These are phyloP conservation scores for Melieria crassipennis DNA, from an alignment of 2,888 invertebrate species.

Conservation along the genomic window DNA sequence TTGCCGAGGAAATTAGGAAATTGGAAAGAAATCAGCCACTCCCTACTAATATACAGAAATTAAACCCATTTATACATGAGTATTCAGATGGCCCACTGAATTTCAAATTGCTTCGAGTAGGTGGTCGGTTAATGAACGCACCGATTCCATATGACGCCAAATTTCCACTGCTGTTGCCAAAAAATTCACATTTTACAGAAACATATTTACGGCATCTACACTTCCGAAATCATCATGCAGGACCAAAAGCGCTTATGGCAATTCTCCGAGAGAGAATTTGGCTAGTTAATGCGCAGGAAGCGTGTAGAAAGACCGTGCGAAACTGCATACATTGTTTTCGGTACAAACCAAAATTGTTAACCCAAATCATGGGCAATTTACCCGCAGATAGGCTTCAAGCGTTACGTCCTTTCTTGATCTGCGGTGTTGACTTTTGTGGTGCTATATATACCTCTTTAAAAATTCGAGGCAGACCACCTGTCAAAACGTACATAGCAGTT, in stretches of 20 bases:
- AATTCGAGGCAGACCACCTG: constrained; percentile 21
- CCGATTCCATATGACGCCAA: constrained; percentile 17
- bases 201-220: constrained; percentile 3
- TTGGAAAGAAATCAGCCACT: background rate
- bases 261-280: constrained; percentile 20
- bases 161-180: constrained; percentile 20
- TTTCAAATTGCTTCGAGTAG: constrained; percentile 14
- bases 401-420: constrained; percentile 18
- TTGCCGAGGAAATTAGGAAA: background rate
- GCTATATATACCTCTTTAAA: constrained; percentile 17
- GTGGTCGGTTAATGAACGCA: constrained; percentile 19
- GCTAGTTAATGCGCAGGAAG: constrained; percentile 22
- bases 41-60: too few species aligned
- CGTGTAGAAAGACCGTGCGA: constrained; percentile 25
- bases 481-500: constrained; percentile 24
- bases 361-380: constrained; percentile 32
- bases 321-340: constrained; percentile 28
- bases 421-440: constrained; percentile 28
- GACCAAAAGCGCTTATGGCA: constrained; percentile 23
- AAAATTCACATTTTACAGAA: background rate
- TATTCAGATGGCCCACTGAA: too few species aligned
- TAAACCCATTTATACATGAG: too few species aligned
- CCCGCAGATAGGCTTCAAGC: constrained; percentile 15
- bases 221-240: constrained; percentile 18
- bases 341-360: constrained; percentile 26